phyloP scores from a whole-genome alignment of 1,140 invertebrate species.

The Drosophila lowei region DNA sequence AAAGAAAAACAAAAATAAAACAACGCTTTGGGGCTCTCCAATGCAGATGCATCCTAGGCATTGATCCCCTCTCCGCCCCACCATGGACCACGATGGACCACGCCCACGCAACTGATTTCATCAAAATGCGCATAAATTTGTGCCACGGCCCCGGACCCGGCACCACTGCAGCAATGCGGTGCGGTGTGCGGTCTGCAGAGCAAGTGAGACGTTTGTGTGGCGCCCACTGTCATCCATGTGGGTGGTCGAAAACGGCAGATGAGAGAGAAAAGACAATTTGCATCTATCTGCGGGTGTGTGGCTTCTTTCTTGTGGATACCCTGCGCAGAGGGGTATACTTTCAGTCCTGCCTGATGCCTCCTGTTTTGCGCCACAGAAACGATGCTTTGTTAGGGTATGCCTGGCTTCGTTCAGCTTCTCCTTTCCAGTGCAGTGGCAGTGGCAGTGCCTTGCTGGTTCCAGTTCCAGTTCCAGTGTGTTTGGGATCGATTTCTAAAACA shows the following conservation, averaged over 20 bases:
- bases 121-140: conserved; percentile 80
- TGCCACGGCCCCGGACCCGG: conserved; percentile 18
- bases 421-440: conserved; percentile 17
- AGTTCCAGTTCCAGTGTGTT: not conserved
- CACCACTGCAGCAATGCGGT: no score
- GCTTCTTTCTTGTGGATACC: conserved; percentile 1
- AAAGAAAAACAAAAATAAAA: conserved; percentile 16
- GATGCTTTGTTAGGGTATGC: no score
- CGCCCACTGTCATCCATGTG: conserved; percentile 59
- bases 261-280: conserved; percentile 34
- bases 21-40: conserved; percentile 23
- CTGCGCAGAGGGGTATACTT: not conserved
- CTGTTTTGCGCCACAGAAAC: no score
- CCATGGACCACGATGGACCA: conserved; percentile 12
- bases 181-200: conserved; percentile 8
- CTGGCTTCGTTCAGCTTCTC: not conserved
- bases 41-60: conserved; percentile 8
- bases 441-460: no score
- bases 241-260: conserved; percentile 56
- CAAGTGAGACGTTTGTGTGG: conserved; percentile 72
- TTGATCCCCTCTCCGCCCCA: not conserved
- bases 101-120: conserved; percentile 68
- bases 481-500: conserved; percentile 70
- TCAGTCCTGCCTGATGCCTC: no score
- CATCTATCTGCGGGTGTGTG: conserved; percentile 8